Conservation (phyloP, 2,797 vertebrate genomes). For the Halcyon smyrnensis region DNA sequence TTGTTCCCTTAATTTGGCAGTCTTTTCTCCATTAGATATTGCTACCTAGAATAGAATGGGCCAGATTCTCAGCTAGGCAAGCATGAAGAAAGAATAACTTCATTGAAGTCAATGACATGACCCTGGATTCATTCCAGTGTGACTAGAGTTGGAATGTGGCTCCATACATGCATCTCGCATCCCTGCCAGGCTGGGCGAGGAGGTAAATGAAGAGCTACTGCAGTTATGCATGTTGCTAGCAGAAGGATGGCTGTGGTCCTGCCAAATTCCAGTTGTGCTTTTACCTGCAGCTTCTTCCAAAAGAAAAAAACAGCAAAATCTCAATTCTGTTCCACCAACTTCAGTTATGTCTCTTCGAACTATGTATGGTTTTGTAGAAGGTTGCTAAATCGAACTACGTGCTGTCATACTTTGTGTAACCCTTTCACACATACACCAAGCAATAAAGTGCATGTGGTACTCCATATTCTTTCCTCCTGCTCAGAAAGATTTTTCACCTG, state of each 20-base stretch:
- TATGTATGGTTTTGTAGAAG: neutral
- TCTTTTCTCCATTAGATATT: neutral
- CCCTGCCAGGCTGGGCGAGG: neutral
- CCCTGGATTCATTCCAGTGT: slow-evolving; percentile 15
- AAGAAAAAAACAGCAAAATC: neutral
- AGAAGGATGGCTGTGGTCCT: neutral
- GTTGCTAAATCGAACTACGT: neutral
- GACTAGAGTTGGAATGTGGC: slow-evolving; percentile 19
- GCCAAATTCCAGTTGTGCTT: neutral
- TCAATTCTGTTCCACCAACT: neutral
- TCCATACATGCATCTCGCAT: neutral
- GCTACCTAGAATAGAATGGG: neutral
- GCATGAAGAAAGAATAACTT: slow-evolving; percentile 20
- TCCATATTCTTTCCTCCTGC: neutral
- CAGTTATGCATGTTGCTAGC: neutral
- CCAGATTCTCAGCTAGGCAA: slow-evolving; percentile 16
- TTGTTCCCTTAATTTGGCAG: neutral
- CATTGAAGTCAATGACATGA: slow-evolving; percentile 25
- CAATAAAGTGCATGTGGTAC: neutral
- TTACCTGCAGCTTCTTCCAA: neutral
- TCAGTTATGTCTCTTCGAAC: neutral
- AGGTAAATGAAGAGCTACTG: neutral
- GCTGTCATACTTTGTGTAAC: neutral
- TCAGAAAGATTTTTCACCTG: neutral
- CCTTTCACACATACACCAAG: neutral